Evolutionary conservation across 92 coral and sea anemone species (phyloP).

Genomic region (Umimayanthus chanpuru): DNA sequence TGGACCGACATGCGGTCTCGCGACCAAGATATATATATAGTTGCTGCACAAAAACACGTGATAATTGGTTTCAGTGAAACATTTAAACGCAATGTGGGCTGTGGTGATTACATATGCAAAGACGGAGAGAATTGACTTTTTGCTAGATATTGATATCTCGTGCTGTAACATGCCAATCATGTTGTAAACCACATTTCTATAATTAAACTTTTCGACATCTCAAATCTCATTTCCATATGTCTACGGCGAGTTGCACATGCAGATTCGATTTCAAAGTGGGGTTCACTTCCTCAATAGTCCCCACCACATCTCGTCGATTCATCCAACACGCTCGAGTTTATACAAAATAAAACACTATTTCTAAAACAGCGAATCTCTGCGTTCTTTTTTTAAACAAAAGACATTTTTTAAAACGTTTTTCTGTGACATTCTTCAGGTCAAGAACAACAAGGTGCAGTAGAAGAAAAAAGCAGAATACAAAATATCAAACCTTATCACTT

Average conservation of each 20-base stretch:
- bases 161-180: conserved; percentile 39
- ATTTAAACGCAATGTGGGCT: neutral
- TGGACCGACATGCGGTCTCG: neutral
- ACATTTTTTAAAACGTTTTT: too few species aligned
- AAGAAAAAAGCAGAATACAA: neutral
- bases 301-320: neutral
- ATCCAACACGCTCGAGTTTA: too few species aligned
- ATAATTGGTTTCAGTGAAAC: neutral
- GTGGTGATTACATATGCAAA: neutral
- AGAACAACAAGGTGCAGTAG: too few species aligned
- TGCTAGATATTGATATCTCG: conserved; percentile 25
- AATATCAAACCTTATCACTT: too few species aligned
- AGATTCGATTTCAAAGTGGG: too few species aligned
- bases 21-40: neutral
- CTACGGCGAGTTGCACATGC: neutral
- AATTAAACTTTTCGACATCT: conserved; percentile 11
- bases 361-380: too few species aligned
- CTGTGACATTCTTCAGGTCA: neutral
- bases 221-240: conserved; percentile 24
- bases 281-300: neutral
- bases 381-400: too few species aligned
- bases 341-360: too few species aligned
- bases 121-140: neutral
- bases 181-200: conserved; percentile 16
- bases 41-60: neutral